These are phyloP conservation scores for Drosophila pseudoananassae DNA, from an alignment of 1,140 invertebrate species.

Conservation along the genomic window DNA sequence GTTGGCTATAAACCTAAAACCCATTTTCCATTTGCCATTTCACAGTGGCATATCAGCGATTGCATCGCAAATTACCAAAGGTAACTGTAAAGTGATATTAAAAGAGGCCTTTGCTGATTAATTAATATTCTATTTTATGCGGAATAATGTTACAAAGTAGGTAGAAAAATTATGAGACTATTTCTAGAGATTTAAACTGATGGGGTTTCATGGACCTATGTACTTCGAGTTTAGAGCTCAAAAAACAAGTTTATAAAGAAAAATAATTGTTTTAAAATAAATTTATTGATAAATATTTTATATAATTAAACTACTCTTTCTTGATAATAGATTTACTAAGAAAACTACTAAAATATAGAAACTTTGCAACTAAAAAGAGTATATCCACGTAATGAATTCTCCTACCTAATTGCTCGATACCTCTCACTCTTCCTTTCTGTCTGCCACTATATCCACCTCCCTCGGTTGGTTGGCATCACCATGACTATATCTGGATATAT, in stretches of 20 bases:
- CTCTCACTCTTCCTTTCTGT: constrained; percentile 14
- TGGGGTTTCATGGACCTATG: no score
- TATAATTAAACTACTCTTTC: no score
- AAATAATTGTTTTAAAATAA: no score
- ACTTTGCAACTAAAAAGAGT: constrained; percentile 14
- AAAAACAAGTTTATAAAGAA: no score
- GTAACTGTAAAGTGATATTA: constrained; percentile 28
- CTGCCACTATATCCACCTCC: constrained; percentile 2
- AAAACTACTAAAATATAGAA: neutral
- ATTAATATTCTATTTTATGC: neutral
- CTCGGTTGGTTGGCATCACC: constrained; percentile 12
- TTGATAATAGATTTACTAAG: no score
- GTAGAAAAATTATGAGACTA: neutral
- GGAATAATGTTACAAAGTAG: neutral
- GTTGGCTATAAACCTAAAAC: constrained; percentile 40
- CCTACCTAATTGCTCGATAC: constrained; percentile 37
- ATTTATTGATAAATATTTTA: no score
- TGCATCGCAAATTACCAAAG: constrained; percentile 27
- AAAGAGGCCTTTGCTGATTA: neutral
- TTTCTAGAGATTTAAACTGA: neutral
- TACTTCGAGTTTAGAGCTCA: no score
- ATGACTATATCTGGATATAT: neutral
- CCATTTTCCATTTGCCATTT: constrained; percentile 53
- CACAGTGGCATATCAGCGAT: constrained; percentile 45
- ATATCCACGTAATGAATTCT: constrained; percentile 32